These are phyloP conservation scores for Branchipolynoe longqiensis DNA, from an alignment of 2,888 invertebrate species.

Conservation along the genomic window DNA sequence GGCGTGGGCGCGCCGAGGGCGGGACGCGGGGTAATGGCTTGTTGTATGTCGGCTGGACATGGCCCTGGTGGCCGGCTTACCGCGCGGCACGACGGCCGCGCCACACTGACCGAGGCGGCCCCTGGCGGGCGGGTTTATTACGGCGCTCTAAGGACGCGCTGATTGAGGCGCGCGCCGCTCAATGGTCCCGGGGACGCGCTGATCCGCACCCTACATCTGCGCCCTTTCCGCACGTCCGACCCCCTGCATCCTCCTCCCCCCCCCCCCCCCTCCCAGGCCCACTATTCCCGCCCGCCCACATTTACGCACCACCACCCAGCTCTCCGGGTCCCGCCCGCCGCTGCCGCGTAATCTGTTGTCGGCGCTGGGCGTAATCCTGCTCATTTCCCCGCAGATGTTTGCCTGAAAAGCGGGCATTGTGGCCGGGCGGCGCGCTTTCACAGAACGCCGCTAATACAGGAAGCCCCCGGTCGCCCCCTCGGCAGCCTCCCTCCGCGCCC, in stretches of 20 bases:
- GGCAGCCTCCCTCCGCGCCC: neutral
- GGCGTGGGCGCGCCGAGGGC: neutral
- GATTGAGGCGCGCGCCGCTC: conserved; percentile 5
- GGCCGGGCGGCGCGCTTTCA: conserved; percentile 38
- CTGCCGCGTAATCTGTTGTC: conserved; percentile 47
- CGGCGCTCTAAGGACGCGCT: conserved; percentile 39
- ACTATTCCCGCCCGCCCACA: neutral
- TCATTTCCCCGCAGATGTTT: conserved; percentile 57
- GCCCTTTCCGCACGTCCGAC: conserved; percentile 38
- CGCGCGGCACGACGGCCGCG: neutral
- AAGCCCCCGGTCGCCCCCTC: neutral
- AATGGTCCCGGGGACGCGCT: neutral
- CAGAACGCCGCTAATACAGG: conserved; percentile 7
- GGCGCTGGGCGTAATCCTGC: conserved; percentile 45
- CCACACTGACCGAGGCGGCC: neutral
- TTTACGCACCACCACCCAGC: neutral
- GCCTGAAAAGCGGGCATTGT: conserved; percentile 48
- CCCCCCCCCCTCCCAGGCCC: neutral
- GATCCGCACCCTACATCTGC: conserved; percentile 47
- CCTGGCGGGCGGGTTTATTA: conserved; percentile 31
- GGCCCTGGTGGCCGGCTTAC: conserved; percentile 30
- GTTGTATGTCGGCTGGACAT: conserved; percentile 34
- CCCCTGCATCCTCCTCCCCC: neutral
- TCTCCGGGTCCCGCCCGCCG: neutral
- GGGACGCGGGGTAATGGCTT: neutral